Percentiles rank a stretch among this genome's conserved stretches.
These are phyloP conservation scores for Mionectes macconnelli DNA, from an alignment of 2,113 vertebrate species.

Conservation along the genomic window DNA sequence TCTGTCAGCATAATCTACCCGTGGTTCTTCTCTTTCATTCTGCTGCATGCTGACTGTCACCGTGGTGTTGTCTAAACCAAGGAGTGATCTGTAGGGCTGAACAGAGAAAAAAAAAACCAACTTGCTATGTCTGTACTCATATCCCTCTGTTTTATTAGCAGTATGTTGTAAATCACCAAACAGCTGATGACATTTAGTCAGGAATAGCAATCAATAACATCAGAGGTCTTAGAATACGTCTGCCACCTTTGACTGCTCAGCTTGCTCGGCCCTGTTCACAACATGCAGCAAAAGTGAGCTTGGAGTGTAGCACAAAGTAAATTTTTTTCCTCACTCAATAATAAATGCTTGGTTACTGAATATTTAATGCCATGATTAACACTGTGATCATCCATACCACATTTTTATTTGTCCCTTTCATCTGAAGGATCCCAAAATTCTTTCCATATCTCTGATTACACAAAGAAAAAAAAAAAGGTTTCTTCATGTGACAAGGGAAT, in stretches of 20 bases:
- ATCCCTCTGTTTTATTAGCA: conserved; percentile 47
- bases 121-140: conserved; percentile 1
- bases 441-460: neutral
- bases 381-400: neutral
- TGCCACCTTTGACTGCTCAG: neutral
- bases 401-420: conserved; percentile 6
- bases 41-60: conserved; percentile 44
- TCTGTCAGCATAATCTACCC: conserved; percentile 27
- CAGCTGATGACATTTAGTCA: conserved; percentile 53
- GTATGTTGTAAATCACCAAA: conserved; percentile 56
- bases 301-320: neutral
- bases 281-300: neutral
- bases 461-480: conserved; percentile 3
- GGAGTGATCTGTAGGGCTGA: conserved; percentile 5
- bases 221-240: neutral
- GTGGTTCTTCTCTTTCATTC: conserved; percentile 48
- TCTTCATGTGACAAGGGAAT: neutral
- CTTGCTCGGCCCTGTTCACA: conserved; percentile 4
- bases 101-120: neutral
- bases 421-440: neutral
- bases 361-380: conserved; percentile 13
- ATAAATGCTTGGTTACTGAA: neutral
- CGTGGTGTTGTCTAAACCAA: conserved; percentile 35
- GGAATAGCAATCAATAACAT: conserved; percentile 14
- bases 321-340: neutral